Base-by-base conservation (phyloP, 2,113 vertebrate species). In the Phoenicopterus ruber region DNA sequence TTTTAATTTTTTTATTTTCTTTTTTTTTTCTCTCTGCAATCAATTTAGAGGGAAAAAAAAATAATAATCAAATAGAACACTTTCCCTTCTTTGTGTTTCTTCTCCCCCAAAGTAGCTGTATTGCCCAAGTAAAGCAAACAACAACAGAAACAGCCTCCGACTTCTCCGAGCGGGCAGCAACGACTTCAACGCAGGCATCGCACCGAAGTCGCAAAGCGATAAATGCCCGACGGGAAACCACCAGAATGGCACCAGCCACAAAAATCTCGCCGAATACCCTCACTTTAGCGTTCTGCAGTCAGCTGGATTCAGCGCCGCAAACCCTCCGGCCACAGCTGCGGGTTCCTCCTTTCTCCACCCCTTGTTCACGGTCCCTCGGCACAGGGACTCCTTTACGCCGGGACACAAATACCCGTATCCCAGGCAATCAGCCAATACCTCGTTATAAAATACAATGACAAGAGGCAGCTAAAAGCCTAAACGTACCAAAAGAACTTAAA, bases 11-110 rank as follows among this genome's bases (percentile, higher is more conserved):
- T 34, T 50, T 18, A 34, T 50, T 34, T 57, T 21, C 57, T 15
- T 4, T 28, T 49, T n/a, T 52, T 24, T 14, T 17, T 0, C 40
- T 66, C 44, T 7, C 6, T 6, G 1, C 1, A 2, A 59, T 47
- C 29, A 22, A 2, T 59, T 62, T 9, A 1, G 3, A 4, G 9
- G 9, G 5, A 8, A 2, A 2, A 10, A n/a, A 44, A 36, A 11
- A 2, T 8, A 71, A 44, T 0, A 21, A 65, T 17, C 31, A 90
- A 78, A 92, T 1, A 44, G 31, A 83, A 52, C 87, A 17, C 16
- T 70, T 72, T 17, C 70, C 58, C n/a, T 70, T 44, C 32, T 31
- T n/a, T 20, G 31, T 31, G 13, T 2, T 47, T 7, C 55, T 52
- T 54, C 14, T 61, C 31, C 47, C 57, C 36, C 34, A 73, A 18